Evolutionary conservation across 2,113 vertebrate species (phyloP).

Genomic region (Proteles cristata): DNA sequence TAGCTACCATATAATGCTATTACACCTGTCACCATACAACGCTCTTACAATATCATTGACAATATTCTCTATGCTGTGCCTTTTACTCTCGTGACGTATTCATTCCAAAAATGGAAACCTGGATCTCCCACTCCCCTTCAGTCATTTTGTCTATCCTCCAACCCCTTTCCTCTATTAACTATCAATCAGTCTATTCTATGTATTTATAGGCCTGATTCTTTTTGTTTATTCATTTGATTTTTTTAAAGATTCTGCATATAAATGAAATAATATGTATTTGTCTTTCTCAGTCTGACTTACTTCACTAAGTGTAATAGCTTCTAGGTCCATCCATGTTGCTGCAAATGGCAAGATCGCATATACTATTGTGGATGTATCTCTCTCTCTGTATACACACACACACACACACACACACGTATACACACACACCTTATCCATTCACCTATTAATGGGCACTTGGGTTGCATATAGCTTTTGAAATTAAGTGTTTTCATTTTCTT

Average conservation of each 20-base stretch:
- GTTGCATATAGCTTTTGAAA: not conserved
- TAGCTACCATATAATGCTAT: not conserved
- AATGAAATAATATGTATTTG: not conserved
- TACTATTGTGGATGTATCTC: not conserved
- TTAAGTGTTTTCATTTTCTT: not conserved
- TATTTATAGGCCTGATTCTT: not conserved
- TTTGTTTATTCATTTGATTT: not conserved
- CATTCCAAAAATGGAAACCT: not conserved
- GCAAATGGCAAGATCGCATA: not conserved
- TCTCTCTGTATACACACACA: not conserved
- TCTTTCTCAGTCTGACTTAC: not conserved
- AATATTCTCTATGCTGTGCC: not conserved
- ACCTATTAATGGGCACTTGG: not conserved
- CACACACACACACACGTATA: too few species aligned
- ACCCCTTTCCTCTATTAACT: not conserved
- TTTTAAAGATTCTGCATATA: not conserved
- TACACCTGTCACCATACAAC: not conserved
- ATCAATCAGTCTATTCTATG: not conserved
- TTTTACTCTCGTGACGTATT: not conserved
- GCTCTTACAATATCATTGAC: not conserved
- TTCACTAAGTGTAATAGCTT: not conserved
- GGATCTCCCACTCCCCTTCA: not conserved
- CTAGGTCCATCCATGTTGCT: not conserved
- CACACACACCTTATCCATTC: not conserved
- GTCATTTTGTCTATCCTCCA: not conserved